Evolutionary conservation across 2,888 invertebrate species (phyloP), one percentile per base, ranked within the genome.

Genomic region (Chloroclysta siterata): DNA sequence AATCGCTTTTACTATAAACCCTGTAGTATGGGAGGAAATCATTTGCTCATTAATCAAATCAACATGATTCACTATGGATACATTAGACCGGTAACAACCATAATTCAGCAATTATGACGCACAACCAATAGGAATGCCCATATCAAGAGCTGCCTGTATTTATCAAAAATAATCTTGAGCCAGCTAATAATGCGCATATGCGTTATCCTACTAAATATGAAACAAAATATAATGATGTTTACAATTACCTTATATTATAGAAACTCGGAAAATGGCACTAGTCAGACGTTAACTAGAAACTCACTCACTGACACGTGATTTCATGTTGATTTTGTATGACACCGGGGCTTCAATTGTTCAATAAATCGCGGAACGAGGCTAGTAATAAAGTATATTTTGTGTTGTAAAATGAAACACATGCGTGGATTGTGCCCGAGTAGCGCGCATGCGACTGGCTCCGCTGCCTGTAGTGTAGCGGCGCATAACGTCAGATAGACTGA

Each of bases 381-480:
- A 53, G 54, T 44, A 36, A 33, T 39, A 42, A 29, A 46, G 13
- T 44, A 50, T 53, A 41, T 58, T 44, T 14, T 29, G 33, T 14
- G 28, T 46, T 36, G 42, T 39, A 36, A 22, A 46, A 53, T 41
- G 28, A 15, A 36, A 47, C 28, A 57, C 53, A 60, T 56, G 53
- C 65, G 65, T 60, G 63, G 33, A 47, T 61, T 54, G 51, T 42
- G 63, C 51, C 15, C 58, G 60, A 61, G 55, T 41, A 60, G 73
- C 81, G 82, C 82, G 82, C 80, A 74, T 68, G 81, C 82, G 83
- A 87, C 59, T 53, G 60, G 39, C 63, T 5, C 42, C 13, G 42
- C 28, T 33, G 33, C 33, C 33, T 46, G 17, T 13, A 48, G 14
- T 14, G 14, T 39, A 48, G 53, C 42, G 15, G 17, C 46, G 44